Evolutionary conservation across 2,797 vertebrate species (phyloP).

Genomic region (Myripristis jacobus): DNA sequence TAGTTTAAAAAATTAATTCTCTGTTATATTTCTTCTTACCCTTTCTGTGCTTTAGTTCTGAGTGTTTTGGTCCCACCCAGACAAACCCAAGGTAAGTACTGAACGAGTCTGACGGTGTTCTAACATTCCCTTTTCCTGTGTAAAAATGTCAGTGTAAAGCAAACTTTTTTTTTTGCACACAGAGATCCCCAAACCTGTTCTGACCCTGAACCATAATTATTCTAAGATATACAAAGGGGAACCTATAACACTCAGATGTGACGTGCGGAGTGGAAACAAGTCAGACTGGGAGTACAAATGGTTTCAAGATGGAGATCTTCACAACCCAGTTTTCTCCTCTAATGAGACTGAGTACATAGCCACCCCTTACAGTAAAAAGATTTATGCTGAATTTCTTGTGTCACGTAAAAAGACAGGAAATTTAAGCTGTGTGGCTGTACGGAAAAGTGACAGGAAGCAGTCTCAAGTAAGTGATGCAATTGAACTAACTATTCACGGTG

Average conservation of each 20-base stretch:
- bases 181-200: not conserved
- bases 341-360: not conserved
- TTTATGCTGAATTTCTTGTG: not conserved
- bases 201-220: not conserved
- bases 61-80: not conserved
- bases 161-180: not conserved
- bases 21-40: not conserved
- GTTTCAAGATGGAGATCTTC: not conserved
- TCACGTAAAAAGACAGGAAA: not conserved
- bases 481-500: not conserved
- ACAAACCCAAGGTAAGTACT: not conserved
- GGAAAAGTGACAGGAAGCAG: not conserved
- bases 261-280: not conserved
- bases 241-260: slow-evolving; percentile 11
- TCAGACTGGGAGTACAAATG: slow-evolving; percentile 9
- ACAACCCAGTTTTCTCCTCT: not conserved
- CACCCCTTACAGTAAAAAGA: not conserved
- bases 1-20: not conserved
- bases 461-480: not conserved
- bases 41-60: not conserved
- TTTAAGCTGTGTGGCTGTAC: slow-evolving; percentile 5
- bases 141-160: not conserved
- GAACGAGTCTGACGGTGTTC: not conserved
- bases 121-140: not conserved
- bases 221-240: not conserved